These are phyloP conservation scores for Nomada lathburiana DNA, from an alignment of 2,888 invertebrate genomes.

Conservation along the genomic window DNA sequence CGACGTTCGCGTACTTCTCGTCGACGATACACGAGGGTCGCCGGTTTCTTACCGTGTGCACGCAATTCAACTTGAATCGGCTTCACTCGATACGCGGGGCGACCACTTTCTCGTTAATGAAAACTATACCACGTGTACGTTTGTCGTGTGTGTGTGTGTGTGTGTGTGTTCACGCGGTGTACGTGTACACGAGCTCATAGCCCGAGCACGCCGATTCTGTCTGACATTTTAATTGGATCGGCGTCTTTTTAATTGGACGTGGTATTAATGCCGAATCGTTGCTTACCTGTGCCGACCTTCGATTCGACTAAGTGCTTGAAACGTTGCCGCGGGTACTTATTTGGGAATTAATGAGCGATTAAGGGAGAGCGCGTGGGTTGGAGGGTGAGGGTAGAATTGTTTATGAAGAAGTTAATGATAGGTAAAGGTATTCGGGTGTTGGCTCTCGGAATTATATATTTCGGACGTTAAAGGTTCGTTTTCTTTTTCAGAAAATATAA, in stretches of 20 bases:
- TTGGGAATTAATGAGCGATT: conserved; percentile 30
- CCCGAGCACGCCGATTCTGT: conserved; percentile 14
- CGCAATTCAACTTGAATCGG: conserved; percentile 58
- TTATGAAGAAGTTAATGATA: too few species aligned
- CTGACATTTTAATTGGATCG: conserved; percentile 74
- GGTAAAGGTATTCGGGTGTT: too few species aligned
- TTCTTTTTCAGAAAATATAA: background rate
- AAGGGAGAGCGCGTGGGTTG: background rate
- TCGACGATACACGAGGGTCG: conserved; percentile 2
- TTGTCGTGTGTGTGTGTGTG: background rate
- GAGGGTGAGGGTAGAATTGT: background rate
- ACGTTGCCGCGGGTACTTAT: conserved; percentile 4
- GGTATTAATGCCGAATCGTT: conserved; percentile 67
- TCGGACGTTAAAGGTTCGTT: too few species aligned
- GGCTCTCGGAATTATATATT: too few species aligned
- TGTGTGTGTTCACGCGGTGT: conserved; percentile 18
- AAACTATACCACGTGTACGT: conserved; percentile 64
- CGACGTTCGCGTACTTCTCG: conserved; percentile 3
- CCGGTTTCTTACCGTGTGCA: conserved; percentile 49
- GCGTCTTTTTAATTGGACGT: conserved; percentile 75
- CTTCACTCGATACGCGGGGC: conserved; percentile 59
- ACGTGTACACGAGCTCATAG: background rate
- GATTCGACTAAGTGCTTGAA: conserved; percentile 3
- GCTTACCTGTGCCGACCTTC: conserved; percentile 14
- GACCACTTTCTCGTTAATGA: conserved; percentile 77